A percentile compares a stretch with the other conserved stretches of the same genome.
Conservation (phyloP, 1,140 invertebrate genomes). For the Olivierus martensii region DNA sequence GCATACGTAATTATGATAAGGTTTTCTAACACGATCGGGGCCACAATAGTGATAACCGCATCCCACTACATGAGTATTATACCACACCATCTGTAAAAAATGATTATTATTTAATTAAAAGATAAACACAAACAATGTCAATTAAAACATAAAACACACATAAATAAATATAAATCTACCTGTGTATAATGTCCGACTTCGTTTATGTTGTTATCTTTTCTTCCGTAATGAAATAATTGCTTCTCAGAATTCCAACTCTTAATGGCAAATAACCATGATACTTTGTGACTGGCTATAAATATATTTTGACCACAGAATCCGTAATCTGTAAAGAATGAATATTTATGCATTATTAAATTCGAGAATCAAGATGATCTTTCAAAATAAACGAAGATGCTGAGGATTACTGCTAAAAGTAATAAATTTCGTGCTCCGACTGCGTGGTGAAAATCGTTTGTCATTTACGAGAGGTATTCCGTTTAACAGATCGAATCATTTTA, state of each 20-base stretch:
- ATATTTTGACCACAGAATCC: constrained; percentile 72
- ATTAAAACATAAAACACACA: too few relatives aligned
- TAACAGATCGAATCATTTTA: too few relatives aligned
- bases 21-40: constrained; percentile 37
- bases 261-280: constrained; percentile 65
- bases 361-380: too few relatives aligned
- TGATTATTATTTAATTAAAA: too few relatives aligned
- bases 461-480: too few relatives aligned
- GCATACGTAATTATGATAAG: constrained; percentile 70
- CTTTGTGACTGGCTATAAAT: constrained; percentile 56
- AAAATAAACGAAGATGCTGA: too few relatives aligned
- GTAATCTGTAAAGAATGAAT: constrained; percentile 37
- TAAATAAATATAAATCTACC: too few relatives aligned
- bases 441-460: too few relatives aligned
- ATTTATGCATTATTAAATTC: too few relatives aligned
- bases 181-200: constrained; percentile 66
- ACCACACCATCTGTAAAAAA: constrained; percentile 44
- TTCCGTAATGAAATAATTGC: constrained; percentile 54
- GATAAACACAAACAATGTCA: too few relatives aligned
- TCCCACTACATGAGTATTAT: constrained; percentile 56
- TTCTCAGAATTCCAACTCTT: constrained; percentile 64
- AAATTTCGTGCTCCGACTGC: too few relatives aligned
- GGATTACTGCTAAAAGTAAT: too few relatives aligned
- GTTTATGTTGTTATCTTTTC: constrained; percentile 41
- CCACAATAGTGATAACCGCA: constrained; percentile 58